Evolutionary conservation across 2,797 vertebrate genomes (phyloP).

Genomic region (Telmatherina bonti): DNA sequence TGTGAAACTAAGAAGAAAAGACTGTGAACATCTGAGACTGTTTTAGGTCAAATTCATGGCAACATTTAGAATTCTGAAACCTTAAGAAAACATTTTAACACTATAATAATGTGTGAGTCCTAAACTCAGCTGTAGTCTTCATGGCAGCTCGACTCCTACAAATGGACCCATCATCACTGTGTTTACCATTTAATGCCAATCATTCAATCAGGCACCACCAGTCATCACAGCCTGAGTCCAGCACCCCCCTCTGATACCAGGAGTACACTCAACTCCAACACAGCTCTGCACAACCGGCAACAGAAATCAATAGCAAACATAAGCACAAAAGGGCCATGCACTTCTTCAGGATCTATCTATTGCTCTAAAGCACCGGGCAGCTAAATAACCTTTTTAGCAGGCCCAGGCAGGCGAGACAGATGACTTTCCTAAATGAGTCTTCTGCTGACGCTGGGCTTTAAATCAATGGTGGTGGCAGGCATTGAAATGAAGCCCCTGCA

Average conservation of each 20-base stretch:
- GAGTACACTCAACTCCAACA: conserved; percentile 30
- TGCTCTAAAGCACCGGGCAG: conserved; percentile 54
- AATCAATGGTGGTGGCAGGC: conserved; percentile 76
- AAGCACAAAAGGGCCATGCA: conserved; percentile 53
- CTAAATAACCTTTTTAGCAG: conserved; percentile 74
- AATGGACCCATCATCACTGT: conserved; percentile 23
- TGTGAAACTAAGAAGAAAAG: too few species aligned
- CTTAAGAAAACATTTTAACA: neutral
- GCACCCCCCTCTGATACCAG: conserved; percentile 24
- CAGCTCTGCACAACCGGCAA: conserved; percentile 58
- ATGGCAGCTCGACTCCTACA: conserved; percentile 25
- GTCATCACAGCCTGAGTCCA: conserved; percentile 19
- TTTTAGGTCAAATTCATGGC: too few species aligned
- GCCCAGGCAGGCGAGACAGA: conserved; percentile 71
- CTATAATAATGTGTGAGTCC: too few species aligned
- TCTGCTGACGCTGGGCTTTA: conserved; percentile 63
- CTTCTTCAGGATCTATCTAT: conserved; percentile 46
- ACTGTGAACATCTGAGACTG: too few species aligned
- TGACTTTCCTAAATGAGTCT: conserved; percentile 73
- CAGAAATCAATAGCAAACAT: conserved; percentile 67
- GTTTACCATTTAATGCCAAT: conserved; percentile 40
- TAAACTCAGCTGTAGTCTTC: conserved; percentile 11
- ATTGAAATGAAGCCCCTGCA: conserved; percentile 72
- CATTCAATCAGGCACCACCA: conserved; percentile 42
- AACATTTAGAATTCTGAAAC: neutral